Percentiles rank a stretch among this genome's conserved stretches.
Conservation (phyloP, 2,113 vertebrate species). For the Percina caprodes region DNA sequence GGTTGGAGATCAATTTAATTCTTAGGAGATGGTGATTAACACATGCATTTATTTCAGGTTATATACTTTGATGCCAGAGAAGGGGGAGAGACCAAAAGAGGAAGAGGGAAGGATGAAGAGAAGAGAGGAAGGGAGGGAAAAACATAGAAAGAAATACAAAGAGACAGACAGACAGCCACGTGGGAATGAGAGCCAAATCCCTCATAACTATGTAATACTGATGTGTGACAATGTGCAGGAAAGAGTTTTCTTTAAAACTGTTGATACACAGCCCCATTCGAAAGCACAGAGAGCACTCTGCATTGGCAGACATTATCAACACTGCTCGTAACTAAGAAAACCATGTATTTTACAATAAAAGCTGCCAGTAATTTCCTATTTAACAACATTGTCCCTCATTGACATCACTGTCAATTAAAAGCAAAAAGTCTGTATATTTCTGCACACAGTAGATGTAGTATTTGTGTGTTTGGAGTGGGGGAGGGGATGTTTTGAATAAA, state of each 20-base stretch:
- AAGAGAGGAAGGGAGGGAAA: conserved; percentile 25
- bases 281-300: conserved; percentile 65
- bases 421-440: conserved; percentile 2
- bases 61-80: conserved; percentile 66
- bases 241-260: conserved; percentile 65
- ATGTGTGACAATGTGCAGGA: conserved; percentile 53
- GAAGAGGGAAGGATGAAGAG: conserved; percentile 16
- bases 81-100: conserved; percentile 33
- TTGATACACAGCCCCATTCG: conserved; percentile 53
- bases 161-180: conserved; percentile 54
- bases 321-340: conserved; percentile 31
- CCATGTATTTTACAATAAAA: conserved; percentile 33
- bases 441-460: not conserved
- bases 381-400: conserved; percentile 30
- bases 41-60: conserved; percentile 76
- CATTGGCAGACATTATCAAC: conserved; percentile 53
- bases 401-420: conserved; percentile 40
- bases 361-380: conserved; percentile 38
- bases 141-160: conserved; percentile 53
- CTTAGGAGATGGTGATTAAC: conserved; percentile 77
- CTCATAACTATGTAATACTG: conserved; percentile 59
- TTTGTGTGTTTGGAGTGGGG: conserved; percentile 14
- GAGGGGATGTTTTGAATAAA: conserved; percentile 5
- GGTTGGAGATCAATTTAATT: conserved; percentile 77
- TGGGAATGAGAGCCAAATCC: conserved; percentile 46